Evolutionary conservation across 2,113 vertebrate genomes (phyloP), one percentile per base, ranked within the genome.

Genomic region (Prinia subflava): DNA sequence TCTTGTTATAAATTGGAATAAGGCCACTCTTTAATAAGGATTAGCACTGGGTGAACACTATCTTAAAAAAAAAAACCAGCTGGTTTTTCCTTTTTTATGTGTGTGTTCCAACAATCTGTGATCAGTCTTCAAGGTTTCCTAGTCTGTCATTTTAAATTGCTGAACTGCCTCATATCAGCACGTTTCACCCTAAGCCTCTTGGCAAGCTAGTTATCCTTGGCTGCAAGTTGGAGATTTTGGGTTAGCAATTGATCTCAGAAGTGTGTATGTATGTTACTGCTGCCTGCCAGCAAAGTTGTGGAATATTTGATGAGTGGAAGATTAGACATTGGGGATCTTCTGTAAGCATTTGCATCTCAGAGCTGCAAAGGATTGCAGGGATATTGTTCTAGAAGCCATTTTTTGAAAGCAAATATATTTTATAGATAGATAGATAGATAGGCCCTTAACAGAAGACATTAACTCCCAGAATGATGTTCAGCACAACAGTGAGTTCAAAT

Each of bases 21-120:
- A 41, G 23, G 42, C 46, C 57, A 65, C 47, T 82, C n/a, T 69
- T 91, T 89, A 83, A 89, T 78, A 79, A 85, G 55, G 70, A 84
- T 3, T 69, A 73, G n/a, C 56, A 39, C 19, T 80, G 41, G 5
- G 14, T 63, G 50, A 95, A 83, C 19, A 57, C 37, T 65, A 11
- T 44, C 6, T 33, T 53, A 3, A 30, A 59, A 69, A 79, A 78
- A 52, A 71, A 44, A 44, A 87, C 77, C 79, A 80, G 42, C 35
- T 83, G n/a, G 41, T 59, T 77, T 92, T 92, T 56, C 31, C 8
- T 69, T 50, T 87, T 30, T 21, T 86, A 9, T 78, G 13, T 53
- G 13, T 83, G 16, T 84, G 50, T 90, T 93, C 85, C 78, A 90
- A 80, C 71, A 94, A 88, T 91, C 87, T 95, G 81, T 83, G 87